These are phyloP conservation scores for Lasiurus borealis DNA, from an alignment of 2,113 vertebrate genomes.

Conservation along the genomic window DNA sequence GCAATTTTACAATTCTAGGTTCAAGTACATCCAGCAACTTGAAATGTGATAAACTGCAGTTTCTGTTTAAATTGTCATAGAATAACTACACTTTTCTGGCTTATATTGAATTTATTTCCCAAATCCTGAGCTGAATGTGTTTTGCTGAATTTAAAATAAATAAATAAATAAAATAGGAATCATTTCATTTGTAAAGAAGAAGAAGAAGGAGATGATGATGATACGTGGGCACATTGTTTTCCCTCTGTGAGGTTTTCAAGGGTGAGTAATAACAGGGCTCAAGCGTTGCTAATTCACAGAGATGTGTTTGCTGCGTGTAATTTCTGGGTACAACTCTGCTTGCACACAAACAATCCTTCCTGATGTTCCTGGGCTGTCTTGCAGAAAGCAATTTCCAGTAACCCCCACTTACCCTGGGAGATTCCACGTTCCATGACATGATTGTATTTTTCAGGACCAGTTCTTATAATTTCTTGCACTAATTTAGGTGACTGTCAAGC, in stretches of 20 bases:
- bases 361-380: constrained; percentile 21
- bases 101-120: constrained; percentile 38
- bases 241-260: neutral
- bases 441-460: constrained; percentile 69
- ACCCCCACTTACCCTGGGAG: constrained; percentile 40
- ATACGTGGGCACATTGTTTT: neutral
- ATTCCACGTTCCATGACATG: constrained; percentile 33
- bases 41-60: neutral
- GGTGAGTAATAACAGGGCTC: constrained; percentile 53
- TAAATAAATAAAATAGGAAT: constrained; percentile 21
- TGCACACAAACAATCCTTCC: constrained; percentile 60
- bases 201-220: neutral
- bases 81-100: neutral
- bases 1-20: neutral
- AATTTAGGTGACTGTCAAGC: constrained; percentile 77
- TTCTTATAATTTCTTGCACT: constrained; percentile 75
- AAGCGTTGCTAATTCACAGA: constrained; percentile 31
- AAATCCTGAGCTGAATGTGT: constrained; percentile 21
- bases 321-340: constrained; percentile 58
- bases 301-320: constrained; percentile 60
- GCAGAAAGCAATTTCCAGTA: constrained; percentile 77
- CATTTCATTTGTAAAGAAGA: neutral
- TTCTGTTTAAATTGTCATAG: constrained; percentile 21
- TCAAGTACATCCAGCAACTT: neutral
- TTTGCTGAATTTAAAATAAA: constrained; percentile 22